Evolutionary conservation across 2,113 vertebrate species (phyloP), one percentile per base, ranked within the genome.

Genomic region (Cryptotis parvus): DNA sequence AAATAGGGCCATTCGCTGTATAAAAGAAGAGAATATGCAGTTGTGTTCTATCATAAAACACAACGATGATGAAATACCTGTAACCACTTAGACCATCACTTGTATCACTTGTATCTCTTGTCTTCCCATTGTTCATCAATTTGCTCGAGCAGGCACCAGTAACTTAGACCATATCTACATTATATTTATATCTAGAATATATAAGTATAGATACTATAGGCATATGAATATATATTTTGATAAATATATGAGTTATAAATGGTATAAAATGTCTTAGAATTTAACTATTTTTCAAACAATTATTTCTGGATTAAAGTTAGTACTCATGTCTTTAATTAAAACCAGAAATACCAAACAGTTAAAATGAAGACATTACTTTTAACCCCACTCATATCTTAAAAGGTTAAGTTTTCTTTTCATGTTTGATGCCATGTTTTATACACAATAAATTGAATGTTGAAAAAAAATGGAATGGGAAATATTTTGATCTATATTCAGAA

Each of bases 351-450:
- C 2, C 31, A 87, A 89, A 68, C 12, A 22, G 18, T 69, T 90
- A 70, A 89, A 93, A 85, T 45, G 77, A 87, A 26, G 9, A 65
- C 43, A 41, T 83, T 84, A 26, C 2, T 63, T 39, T 90, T 90
- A 77, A 26, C 41, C 76, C 7, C 88, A n/a, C 9, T 52, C 91
- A 29, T 61, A 35, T 0, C 6, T 41, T 12, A 79, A 84, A 43
- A 33, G 87, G 18, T 58, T 78, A 87, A 7, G 69, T 41, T 79
- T 79, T 2, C 69, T 58, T 41, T 52, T 72, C 61, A 0, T 3
- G 69, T 43, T 80, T 77, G 73, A 45, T 88, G 43, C 1, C 4
- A 24, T 22, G 69, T 31, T 84, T 72, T 29, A 72, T 37, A 31
- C 8, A 63, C 78, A 84, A 26, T 43, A 27, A 93, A 69, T 72